Evolutionary conservation across 2,797 vertebrate species (phyloP).

Genomic region (Hapalemur alaotrensis): DNA sequence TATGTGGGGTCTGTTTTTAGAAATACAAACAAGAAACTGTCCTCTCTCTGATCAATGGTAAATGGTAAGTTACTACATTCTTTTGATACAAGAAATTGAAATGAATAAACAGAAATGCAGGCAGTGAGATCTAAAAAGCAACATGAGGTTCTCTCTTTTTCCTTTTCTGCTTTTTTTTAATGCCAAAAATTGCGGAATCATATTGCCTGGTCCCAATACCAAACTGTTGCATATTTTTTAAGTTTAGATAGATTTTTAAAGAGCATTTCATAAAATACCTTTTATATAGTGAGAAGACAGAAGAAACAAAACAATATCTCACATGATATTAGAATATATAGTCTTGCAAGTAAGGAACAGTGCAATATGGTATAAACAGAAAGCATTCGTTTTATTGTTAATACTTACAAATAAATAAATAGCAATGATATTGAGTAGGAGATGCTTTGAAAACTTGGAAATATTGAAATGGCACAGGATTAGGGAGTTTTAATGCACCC

Average conservation of each 20-base stretch:
- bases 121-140: constrained; percentile 32
- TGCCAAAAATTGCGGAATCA: constrained; percentile 28
- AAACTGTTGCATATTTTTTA: constrained; percentile 46
- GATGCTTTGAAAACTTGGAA: constrained; percentile 3
- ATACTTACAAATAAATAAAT: constrained; percentile 3
- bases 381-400: constrained; percentile 31
- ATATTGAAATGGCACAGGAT: neutral
- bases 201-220: neutral
- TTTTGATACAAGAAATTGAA: constrained; percentile 47
- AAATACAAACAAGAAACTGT: constrained; percentile 33
- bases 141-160: neutral
- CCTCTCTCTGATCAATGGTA: neutral
- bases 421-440: neutral
- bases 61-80: neutral
- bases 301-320: constrained; percentile 24
- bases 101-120: constrained; percentile 36
- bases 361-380: neutral
- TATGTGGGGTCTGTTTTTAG: constrained; percentile 22
- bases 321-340: neutral
- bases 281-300: constrained; percentile 31
- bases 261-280: constrained; percentile 18
- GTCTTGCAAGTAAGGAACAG: constrained; percentile 18
- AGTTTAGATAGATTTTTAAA: constrained; percentile 27
- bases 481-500: neutral
- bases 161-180: neutral